Percentiles rank a stretch among this genome's conserved stretches.
These are phyloP conservation scores for Endomychus coccineus DNA, from an alignment of 2,888 invertebrate genomes.

Conservation along the genomic window DNA sequence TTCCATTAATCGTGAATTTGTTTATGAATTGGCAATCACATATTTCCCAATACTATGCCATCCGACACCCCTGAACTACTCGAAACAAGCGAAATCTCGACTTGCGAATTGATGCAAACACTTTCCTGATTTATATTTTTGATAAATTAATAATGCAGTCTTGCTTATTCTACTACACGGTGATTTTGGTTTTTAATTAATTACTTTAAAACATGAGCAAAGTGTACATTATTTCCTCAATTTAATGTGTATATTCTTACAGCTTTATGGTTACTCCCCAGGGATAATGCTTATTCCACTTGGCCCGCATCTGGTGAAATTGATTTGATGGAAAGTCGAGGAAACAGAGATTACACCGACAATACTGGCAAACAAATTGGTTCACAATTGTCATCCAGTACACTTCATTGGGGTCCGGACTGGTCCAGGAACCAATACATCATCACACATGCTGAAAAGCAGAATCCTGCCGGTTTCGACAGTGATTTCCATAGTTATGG, in stretches of 20 bases:
- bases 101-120: no score
- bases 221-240: no score
- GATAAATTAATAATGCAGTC: no score
- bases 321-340: slow-evolving; percentile 57
- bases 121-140: no score
- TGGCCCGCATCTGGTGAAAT: slow-evolving; percentile 68
- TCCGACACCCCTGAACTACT: no score
- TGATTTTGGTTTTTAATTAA: no score
- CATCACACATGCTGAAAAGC: slow-evolving; percentile 46
- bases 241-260: slow-evolving; percentile 19
- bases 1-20: no score
- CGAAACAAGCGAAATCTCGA: no score
- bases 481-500: slow-evolving; percentile 56
- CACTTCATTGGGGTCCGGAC: slow-evolving; percentile 62
- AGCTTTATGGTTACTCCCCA: slow-evolving; percentile 64
- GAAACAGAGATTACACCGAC: slow-evolving; percentile 44
- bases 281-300: slow-evolving; percentile 52
- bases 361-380: slow-evolving; percentile 51
- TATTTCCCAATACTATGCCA: no score
- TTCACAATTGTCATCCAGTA: slow-evolving; percentile 51
- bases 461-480: slow-evolving; percentile 45
- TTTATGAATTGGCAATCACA: no score
- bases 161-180: no score
- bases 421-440: slow-evolving; percentile 48
- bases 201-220: no score